phyloP scores from a whole-genome alignment of 2,888 invertebrate species.

The Caenorhabditis sp. region DNA sequence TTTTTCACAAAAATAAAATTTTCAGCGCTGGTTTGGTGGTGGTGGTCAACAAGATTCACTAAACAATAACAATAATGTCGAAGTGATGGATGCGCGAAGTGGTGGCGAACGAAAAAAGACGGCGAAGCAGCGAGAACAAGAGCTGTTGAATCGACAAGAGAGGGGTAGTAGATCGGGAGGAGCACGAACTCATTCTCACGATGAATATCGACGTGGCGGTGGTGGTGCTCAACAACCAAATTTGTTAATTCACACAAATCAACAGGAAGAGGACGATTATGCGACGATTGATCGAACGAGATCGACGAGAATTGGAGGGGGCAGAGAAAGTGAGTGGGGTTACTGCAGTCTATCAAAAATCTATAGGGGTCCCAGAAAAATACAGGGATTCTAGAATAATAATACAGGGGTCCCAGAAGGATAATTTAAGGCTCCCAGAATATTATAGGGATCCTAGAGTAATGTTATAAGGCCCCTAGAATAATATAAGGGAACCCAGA shows the following conservation, averaged over 20 bases:
- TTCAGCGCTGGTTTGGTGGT: conserved; percentile 31
- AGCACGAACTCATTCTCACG: conserved; percentile 38
- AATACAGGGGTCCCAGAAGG: too few species aligned
- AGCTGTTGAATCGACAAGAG: conserved; percentile 38
- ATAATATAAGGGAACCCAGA: too few species aligned
- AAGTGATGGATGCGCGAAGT: conserved; percentile 42
- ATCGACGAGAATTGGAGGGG: conserved; percentile 14
- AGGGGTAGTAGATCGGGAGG: conserved; percentile 13
- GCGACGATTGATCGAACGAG: conserved; percentile 51
- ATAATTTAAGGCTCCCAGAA: too few species aligned
- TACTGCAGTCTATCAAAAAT: too few species aligned
- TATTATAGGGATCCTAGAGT: too few species aligned
- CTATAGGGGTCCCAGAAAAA: too few species aligned
- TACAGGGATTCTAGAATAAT: too few species aligned
- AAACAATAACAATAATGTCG: conserved; percentile 26
- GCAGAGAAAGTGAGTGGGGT: conserved; percentile 60
- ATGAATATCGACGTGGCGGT: conserved; percentile 36
- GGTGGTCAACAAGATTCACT: conserved; percentile 14
- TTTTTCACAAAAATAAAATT: too few species aligned
- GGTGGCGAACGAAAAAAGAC: conserved; percentile 38
- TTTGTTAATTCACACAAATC: conserved; percentile 31
- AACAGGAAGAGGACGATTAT: conserved; percentile 51
- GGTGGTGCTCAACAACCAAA: conserved; percentile 27
- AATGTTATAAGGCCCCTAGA: too few species aligned
- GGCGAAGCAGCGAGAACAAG: conserved; percentile 44